Evolutionary conservation across 2,113 vertebrate species (phyloP).

Genomic region (Pomatostomus ruficeps): DNA sequence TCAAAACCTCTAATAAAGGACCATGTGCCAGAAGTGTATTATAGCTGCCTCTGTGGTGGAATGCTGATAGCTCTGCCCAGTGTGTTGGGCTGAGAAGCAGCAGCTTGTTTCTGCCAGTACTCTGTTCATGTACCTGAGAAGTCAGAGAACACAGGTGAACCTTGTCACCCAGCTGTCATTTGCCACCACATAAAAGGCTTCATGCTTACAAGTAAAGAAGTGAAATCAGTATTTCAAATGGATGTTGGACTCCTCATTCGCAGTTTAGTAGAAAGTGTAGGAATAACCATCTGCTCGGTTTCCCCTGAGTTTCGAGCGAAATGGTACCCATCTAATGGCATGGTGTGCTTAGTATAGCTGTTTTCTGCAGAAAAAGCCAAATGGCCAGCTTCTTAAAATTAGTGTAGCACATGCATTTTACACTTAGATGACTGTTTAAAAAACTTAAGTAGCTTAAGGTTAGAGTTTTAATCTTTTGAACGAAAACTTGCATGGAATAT

Average conservation of each 20-base stretch:
- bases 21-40: not conserved
- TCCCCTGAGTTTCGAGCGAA: not conserved
- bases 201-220: not conserved
- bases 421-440: not conserved
- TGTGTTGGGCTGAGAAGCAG: not conserved
- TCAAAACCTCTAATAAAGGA: not conserved
- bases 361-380: not conserved
- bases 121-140: not conserved
- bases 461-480: not conserved
- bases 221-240: not conserved
- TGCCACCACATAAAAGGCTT: not conserved
- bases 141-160: not conserved
- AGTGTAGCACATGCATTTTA: not conserved
- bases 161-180: not conserved
- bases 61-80: not conserved
- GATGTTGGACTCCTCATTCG: not conserved
- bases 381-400: not conserved
- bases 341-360: not conserved
- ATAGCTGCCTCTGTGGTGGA: not conserved
- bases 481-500: not conserved
- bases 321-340: not conserved
- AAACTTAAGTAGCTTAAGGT: not conserved
- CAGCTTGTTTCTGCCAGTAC: not conserved
- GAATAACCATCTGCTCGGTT: not conserved
- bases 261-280: not conserved